phyloP scores from a whole-genome alignment of 2,797 vertebrate species.

The Margarornis squamiger region DNA sequence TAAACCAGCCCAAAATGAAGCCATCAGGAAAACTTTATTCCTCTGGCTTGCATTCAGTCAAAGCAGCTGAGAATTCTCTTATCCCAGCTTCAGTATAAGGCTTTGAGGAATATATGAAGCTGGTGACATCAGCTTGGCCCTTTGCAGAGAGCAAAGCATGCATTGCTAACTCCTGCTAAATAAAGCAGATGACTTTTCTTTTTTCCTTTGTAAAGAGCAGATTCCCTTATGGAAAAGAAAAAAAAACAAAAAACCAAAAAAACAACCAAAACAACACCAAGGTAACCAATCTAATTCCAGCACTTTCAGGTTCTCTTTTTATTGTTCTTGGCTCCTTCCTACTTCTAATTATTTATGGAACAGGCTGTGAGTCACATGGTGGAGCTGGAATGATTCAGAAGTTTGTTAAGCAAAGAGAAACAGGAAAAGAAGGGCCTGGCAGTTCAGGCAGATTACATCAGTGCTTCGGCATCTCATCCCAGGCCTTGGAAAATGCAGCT shows the following conservation, averaged over 20 bases:
- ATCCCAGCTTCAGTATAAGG: neutral
- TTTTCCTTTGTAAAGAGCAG: neutral
- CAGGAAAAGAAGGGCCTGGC: slow-evolving; percentile 53
- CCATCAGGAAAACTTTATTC: neutral
- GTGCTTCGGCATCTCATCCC: slow-evolving; percentile 5
- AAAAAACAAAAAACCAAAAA: neutral
- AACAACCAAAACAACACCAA: neutral
- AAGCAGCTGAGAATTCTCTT: neutral
- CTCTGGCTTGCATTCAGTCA: neutral
- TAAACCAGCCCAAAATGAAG: neutral
- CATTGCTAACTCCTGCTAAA: slow-evolving; percentile 20
- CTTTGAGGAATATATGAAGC: neutral
- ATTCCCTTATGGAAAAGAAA: neutral
- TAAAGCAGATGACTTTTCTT: slow-evolving; percentile 41
- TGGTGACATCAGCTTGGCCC: slow-evolving; percentile 40
- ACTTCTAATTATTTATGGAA: slow-evolving; percentile 57
- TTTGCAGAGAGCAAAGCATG: neutral
- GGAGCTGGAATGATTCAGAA: slow-evolving; percentile 58
- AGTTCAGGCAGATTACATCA: slow-evolving; percentile 63
- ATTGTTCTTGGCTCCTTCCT: slow-evolving; percentile 41
- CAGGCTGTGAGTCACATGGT: slow-evolving; percentile 35
- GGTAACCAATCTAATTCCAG: neutral
- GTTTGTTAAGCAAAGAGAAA: slow-evolving; percentile 53
- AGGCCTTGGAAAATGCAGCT: slow-evolving; percentile 31
- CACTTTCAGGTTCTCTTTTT: slow-evolving; percentile 60